Base-by-base conservation (phyloP, 1,140 invertebrate genomes). In the Achroia grisella region DNA sequence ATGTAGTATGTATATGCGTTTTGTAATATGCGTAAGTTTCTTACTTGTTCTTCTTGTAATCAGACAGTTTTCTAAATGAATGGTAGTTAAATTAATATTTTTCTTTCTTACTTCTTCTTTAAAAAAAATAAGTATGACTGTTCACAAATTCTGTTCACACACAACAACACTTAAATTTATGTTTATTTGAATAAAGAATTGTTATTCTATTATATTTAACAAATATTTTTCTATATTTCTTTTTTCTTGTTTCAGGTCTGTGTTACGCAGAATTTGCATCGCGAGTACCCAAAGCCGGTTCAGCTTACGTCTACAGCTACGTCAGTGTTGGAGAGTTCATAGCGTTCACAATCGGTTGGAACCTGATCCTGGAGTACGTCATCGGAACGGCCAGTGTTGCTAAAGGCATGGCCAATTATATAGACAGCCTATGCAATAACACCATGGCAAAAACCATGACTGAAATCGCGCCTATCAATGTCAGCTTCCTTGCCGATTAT, bases 201-300 rank as follows among this genome's bases (percentile, higher is more conserved):
- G n/a, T n/a, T n/a, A n/a, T n/a, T n/a, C n/a, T n/a, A n/a, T n/a
- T n/a, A n/a, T n/a, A n/a, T n/a, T n/a, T n/a, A n/a, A n/a, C n/a
- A n/a, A n/a, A n/a, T n/a, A n/a, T n/a, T n/a, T n/a, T n/a, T n/a
- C n/a, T n/a, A n/a, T 23, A 23, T 3, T 23, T 2, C 6, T 23
- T 23, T 23, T 29, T 39, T 15, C 13, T 36, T 10, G 14, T 66
- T 62, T 11, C 63, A 93, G 93, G 92, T 31, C 75, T 94, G n/a
- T 94, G 92, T 62, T 94, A 94, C 83, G 95, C 95, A 0, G 95
- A 97, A 84, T 97, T 97, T 78, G 95, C 93, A 1, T 90, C 94
- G 0, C 84, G 94, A 50, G 93, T 96, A 1, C 95, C 95, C 0
- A 92, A 91, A 71, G 92, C 94, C 0, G 95, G 95, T 1, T 95